A percentile compares a stretch with the other conserved stretches of the same genome.
These are phyloP conservation scores for Dolomedes plantarius DNA, from an alignment of 2,888 invertebrate genomes.

Conservation along the genomic window DNA sequence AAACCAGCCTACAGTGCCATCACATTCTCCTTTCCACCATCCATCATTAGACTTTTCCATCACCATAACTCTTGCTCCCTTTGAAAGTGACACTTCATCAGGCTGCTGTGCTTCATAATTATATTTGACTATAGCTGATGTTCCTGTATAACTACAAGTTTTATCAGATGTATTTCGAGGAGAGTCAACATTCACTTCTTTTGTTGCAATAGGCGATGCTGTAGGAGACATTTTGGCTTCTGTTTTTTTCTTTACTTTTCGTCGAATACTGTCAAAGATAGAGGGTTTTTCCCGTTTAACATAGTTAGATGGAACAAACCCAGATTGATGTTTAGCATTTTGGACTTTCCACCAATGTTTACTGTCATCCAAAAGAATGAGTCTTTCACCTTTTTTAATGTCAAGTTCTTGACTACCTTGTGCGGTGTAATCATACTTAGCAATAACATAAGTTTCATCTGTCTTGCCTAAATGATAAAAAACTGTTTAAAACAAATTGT, in stretches of 20 bases:
- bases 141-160: slow-evolving; percentile 47
- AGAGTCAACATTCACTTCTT: slow-evolving; percentile 74
- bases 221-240: slow-evolving; percentile 73
- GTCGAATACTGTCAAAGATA: slow-evolving; percentile 86
- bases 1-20: slow-evolving; percentile 88
- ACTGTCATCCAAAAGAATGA: slow-evolving; percentile 95
- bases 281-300: slow-evolving; percentile 98
- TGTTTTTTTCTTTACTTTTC: slow-evolving; percentile 73
- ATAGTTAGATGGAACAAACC: slow-evolving; percentile 99
- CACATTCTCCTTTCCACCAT: slow-evolving; percentile 93
- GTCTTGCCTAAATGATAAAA: slow-evolving; percentile 64
- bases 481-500: neutral
- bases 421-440: slow-evolving; percentile 98
- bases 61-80: slow-evolving; percentile 95
- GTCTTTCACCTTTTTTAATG: slow-evolving; percentile 97
- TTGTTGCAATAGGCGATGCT: slow-evolving; percentile 73
- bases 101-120: slow-evolving; percentile 89
- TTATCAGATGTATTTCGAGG: slow-evolving; percentile 60
- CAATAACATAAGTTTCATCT: slow-evolving; percentile 93
- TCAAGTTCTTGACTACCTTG: slow-evolving; percentile 98
- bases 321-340: slow-evolving; percentile 94
- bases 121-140: slow-evolving; percentile 88
- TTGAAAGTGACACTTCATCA: slow-evolving; percentile 94
- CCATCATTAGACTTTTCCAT: slow-evolving; percentile 98
- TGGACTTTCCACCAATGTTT: slow-evolving; percentile 99